phyloP scores from a whole-genome alignment of 2,888 invertebrate species.

The Papilio demoleus region DNA sequence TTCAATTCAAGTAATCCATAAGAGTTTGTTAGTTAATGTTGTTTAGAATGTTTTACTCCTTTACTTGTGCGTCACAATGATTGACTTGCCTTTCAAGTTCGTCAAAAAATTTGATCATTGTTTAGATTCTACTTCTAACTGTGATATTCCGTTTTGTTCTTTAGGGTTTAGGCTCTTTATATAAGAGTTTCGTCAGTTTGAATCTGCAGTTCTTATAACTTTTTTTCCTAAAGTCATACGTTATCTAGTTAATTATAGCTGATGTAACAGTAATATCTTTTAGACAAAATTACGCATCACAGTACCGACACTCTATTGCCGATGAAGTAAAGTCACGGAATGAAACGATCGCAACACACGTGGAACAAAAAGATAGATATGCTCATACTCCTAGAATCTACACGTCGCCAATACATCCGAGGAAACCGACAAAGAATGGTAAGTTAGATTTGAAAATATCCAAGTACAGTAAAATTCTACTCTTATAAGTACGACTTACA shows the following conservation, averaged over 20 bases:
- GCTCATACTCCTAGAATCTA: constrained; percentile 76
- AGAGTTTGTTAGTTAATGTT: neutral
- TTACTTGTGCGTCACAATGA: too few species aligned
- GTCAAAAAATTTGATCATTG: too few species aligned
- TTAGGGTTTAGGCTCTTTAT: too few species aligned
- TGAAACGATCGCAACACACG: constrained; percentile 71
- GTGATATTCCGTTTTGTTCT: neutral
- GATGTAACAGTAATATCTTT: neutral
- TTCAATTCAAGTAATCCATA: neutral
- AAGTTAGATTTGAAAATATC: too few species aligned
- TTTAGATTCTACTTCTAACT: too few species aligned
- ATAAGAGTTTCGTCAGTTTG: too few species aligned
- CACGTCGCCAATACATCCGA: constrained; percentile 75
- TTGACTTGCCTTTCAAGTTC: too few species aligned
- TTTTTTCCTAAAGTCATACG: too few species aligned
- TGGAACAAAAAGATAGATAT: constrained; percentile 73
- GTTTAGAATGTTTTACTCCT: neutral
- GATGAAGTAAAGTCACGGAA: constrained; percentile 77
- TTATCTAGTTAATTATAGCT: constrained; percentile 12
- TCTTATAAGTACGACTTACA: too few species aligned
- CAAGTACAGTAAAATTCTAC: too few species aligned
- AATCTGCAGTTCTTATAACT: too few species aligned
- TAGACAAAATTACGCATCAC: constrained; percentile 73
- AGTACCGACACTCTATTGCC: constrained; percentile 76
- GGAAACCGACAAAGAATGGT: constrained; percentile 77